Evolutionary conservation across 2,113 vertebrate genomes (phyloP).

Genomic region (Osmerus eperlanus): DNA sequence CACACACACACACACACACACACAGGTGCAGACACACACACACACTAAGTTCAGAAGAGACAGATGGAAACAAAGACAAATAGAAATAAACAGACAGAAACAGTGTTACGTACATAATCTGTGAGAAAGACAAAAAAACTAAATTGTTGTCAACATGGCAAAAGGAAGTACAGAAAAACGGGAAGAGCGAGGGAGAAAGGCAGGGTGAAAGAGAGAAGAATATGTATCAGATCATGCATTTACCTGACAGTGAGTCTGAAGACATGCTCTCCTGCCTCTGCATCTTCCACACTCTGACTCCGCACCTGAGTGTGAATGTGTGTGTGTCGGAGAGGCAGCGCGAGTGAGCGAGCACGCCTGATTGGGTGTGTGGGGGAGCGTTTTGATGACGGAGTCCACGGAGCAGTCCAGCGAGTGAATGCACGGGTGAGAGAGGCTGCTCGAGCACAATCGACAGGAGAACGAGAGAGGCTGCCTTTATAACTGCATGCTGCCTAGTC

Average conservation of each 20-base stretch:
- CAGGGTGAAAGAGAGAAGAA: background rate
- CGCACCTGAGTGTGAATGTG: constrained; percentile 18
- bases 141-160: background rate
- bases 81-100: background rate
- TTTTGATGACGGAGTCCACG: constrained; percentile 15
- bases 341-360: background rate
- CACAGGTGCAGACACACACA: background rate
- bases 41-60: background rate
- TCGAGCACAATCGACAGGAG: constrained; percentile 15
- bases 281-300: constrained; percentile 21
- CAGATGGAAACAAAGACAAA: background rate
- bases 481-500: too few species aligned
- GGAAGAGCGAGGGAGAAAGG: background rate
- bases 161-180: background rate
- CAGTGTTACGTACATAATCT: background rate
- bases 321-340: background rate
- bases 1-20: background rate
- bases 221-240: constrained; percentile 1
- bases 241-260: constrained; percentile 41
- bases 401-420: constrained; percentile 1
- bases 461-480: constrained; percentile 4
- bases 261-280: constrained; percentile 29
- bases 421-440: background rate
- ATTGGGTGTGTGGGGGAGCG: background rate
- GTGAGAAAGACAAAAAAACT: background rate